phyloP scores from a whole-genome alignment of 2,113 vertebrate genomes.

The Brienomyrus brachyistius region DNA sequence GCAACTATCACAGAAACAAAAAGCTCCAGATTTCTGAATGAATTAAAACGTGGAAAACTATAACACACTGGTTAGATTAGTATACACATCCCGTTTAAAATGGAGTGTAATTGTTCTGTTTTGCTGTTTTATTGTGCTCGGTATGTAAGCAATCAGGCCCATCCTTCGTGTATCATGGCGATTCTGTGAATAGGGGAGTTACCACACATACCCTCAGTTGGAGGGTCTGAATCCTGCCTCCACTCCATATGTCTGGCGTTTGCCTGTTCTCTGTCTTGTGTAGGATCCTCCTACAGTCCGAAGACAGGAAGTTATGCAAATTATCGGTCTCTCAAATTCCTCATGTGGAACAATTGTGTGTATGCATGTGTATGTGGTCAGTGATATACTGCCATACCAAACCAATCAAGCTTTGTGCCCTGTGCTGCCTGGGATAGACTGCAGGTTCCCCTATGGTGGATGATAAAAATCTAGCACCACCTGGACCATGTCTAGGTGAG shows the following conservation, averaged over 20 bases:
- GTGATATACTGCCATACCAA: background rate
- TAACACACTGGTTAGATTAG: background rate
- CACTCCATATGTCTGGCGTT: background rate
- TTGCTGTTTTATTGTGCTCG: background rate
- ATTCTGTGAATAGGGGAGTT: background rate
- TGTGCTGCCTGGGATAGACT: background rate
- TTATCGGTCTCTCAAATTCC: background rate
- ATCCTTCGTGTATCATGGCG: background rate
- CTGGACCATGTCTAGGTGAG: background rate
- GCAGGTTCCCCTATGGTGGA: background rate
- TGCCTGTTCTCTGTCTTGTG: background rate
- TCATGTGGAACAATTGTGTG: background rate
- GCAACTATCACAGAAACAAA: background rate
- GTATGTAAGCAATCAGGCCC: too few relatives aligned
- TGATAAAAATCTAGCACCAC: too few relatives aligned
- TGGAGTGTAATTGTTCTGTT: background rate
- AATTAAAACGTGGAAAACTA: background rate
- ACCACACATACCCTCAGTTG: background rate
- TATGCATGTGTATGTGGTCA: background rate
- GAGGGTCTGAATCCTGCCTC: too few relatives aligned
- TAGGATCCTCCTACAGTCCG: background rate
- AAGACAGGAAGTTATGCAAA: background rate
- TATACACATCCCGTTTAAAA: background rate
- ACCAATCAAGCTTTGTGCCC: background rate
- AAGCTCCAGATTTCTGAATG: background rate